Evolutionary conservation across 1,140 invertebrate genomes (phyloP).

Genomic region (Nephotettix cincticeps): DNA sequence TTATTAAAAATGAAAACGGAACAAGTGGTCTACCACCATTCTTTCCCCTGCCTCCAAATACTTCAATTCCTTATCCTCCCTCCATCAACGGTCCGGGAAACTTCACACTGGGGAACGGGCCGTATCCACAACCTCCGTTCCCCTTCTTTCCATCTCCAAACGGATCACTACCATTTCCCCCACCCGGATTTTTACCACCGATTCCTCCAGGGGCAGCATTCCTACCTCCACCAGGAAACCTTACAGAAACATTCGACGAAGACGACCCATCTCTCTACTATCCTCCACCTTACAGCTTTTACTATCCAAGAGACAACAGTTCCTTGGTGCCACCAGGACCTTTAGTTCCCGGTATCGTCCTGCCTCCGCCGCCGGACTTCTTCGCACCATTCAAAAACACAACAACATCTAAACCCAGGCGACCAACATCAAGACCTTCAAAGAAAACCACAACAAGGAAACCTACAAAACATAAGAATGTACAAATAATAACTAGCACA

Average conservation of each 20-base stretch:
- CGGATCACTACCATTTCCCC: conserved; percentile 46
- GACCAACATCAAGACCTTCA: conserved; percentile 40
- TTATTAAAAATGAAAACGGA: conserved; percentile 55
- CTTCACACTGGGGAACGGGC: conserved; percentile 59
- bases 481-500: conserved; percentile 31
- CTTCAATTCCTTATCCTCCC: conserved; percentile 36
- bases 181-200: conserved; percentile 46
- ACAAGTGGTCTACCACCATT: conserved; percentile 47
- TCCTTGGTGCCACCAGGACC: conserved; percentile 78
- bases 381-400: conserved; percentile 63
- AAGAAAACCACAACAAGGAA: conserved; percentile 45
- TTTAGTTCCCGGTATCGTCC: conserved; percentile 80
- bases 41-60: conserved; percentile 42
- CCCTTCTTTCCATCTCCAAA: conserved; percentile 49
- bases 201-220: conserved; percentile 67
- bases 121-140: conserved; percentile 49
- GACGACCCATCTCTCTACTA: conserved; percentile 88
- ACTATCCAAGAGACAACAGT: conserved; percentile 74
- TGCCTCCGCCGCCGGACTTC: conserved; percentile 84
- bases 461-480: conserved; percentile 34
- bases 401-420: conserved; percentile 22
- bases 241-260: conserved; percentile 75
- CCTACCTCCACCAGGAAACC: conserved; percentile 66
- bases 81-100: conserved; percentile 56
- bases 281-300: conserved; percentile 85